Base-by-base conservation (phyloP, 1,140 invertebrate genomes). In the Holcopasites calliopsidis region DNA sequence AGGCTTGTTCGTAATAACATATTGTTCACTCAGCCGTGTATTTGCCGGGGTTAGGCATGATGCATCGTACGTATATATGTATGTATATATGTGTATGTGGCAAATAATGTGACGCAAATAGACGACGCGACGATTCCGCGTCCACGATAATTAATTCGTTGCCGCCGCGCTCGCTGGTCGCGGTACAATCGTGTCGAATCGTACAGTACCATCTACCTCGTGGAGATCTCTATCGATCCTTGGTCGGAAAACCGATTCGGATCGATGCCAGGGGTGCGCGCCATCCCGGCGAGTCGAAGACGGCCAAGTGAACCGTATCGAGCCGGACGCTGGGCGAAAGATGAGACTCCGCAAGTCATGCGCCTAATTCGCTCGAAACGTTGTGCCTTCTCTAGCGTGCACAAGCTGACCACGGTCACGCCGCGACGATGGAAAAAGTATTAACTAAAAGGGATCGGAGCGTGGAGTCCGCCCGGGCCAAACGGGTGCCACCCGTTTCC, bases 1-100 rank as follows among this genome's bases (percentile, higher is more conserved):
- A 89, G 86, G 83, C 84, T 81, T 54, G 79, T 70, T 77, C 80
- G 85, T 87, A 88, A 88, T 86, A 88, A 86, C 62, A 79, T 81
- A 85, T 87, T 88, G 86, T 87, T 82, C 82, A 54, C 61, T 69
- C 65, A 80, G 70, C 54, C 71, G 77, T 75, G 66, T 68, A 66
- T 72, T 57, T 64, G 33, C 33, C 54, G 35, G 60, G 42, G 62
- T 16, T 42, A 38, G 54, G 42, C n/a, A 35, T 31, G 54, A 38
- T 28, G 65, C 42, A 33, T 50, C 54, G 11, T 31, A 60, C 44
- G n/a, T n/a, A n/a, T n/a, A n/a, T n/a, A n/a, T n/a, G n/a, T n/a
- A 3, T 50, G 16, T 5, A 7, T 28, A 54, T 6, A 3, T 50
- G 16, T 5, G 5, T 28, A 54, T 6, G 16, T 13, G 33, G 50